phyloP scores from a whole-genome alignment of 2,888 invertebrate genomes.

The Tetrapedia diversipes region DNA sequence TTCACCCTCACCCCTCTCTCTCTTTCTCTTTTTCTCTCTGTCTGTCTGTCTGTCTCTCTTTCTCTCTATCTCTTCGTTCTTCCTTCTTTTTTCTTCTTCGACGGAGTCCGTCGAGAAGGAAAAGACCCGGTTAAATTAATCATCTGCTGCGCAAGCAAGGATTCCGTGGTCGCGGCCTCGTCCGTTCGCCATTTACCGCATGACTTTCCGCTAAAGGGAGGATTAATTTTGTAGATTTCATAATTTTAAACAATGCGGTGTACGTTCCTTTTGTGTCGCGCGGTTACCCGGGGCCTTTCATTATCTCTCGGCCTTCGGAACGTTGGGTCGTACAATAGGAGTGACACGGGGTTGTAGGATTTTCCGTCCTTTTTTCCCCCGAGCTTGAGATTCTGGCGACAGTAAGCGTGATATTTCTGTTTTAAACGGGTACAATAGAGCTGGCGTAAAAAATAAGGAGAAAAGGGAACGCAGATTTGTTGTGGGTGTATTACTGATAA shows the following conservation, averaged over 20 bases:
- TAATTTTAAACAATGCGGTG: conserved; percentile 28
- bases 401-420: not conserved
- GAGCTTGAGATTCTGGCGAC: not conserved
- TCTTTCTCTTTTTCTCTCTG: conserved; percentile 20
- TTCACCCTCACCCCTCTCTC: conserved; percentile 1
- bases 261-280: conserved; percentile 27
- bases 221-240: conserved; percentile 37
- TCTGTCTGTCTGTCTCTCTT: too few species aligned
- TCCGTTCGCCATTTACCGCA: conserved; percentile 40
- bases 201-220: conserved; percentile 31
- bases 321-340: conserved; percentile 8
- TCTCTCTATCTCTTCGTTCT: not conserved
- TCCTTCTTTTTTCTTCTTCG: too few species aligned
- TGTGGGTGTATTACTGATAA: too few species aligned
- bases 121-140: conserved; percentile 50
- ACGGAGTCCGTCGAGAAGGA: conserved; percentile 14
- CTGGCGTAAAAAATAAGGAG: not conserved
- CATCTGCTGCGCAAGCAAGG: conserved; percentile 53
- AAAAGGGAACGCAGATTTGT: too few species aligned
- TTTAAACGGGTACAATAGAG: not conserved
- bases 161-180: conserved; percentile 26
- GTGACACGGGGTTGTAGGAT: conserved; percentile 4
- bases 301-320: conserved; percentile 25
- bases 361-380: not conserved
- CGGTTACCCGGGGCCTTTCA: conserved; percentile 15